phyloP scores from a whole-genome alignment of 2,797 vertebrate genomes.

The Leontocebus nigricollis region DNA sequence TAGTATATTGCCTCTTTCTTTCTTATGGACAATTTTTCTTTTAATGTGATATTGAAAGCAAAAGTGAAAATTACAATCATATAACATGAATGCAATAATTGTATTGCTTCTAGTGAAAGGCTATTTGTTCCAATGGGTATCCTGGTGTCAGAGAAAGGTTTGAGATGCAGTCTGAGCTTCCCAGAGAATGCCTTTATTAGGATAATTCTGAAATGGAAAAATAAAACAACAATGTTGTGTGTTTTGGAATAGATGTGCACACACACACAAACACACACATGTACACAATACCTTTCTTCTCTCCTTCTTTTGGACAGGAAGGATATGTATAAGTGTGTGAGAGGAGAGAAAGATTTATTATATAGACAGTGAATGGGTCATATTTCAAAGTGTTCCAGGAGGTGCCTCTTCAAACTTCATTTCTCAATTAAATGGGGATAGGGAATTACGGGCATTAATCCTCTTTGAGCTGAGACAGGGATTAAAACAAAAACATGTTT shows the following conservation, averaged over 20 bases:
- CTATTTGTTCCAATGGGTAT: neutral
- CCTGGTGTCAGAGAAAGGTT: neutral
- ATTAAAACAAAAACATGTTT: conserved; percentile 80
- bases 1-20: neutral
- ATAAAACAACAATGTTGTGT: neutral
- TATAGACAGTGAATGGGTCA: conserved; percentile 65
- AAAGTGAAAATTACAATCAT: neutral
- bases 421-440: conserved; percentile 78
- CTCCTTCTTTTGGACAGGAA: neutral
- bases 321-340: neutral
- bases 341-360: conserved; percentile 45
- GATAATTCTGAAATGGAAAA: neutral
- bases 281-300: neutral
- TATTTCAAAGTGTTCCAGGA: conserved; percentile 70
- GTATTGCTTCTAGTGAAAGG: neutral
- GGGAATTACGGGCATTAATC: conserved; percentile 72
- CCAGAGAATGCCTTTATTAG: neutral
- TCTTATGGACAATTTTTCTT: neutral
- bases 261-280: neutral
- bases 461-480: conserved; percentile 68
- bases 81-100: neutral
- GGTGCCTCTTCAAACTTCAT: conserved; percentile 76
- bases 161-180: neutral
- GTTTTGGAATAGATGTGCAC: neutral
- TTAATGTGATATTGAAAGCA: neutral